Conservation (phyloP, 2,797 vertebrate genomes). For the Muscicapa striata region DNA sequence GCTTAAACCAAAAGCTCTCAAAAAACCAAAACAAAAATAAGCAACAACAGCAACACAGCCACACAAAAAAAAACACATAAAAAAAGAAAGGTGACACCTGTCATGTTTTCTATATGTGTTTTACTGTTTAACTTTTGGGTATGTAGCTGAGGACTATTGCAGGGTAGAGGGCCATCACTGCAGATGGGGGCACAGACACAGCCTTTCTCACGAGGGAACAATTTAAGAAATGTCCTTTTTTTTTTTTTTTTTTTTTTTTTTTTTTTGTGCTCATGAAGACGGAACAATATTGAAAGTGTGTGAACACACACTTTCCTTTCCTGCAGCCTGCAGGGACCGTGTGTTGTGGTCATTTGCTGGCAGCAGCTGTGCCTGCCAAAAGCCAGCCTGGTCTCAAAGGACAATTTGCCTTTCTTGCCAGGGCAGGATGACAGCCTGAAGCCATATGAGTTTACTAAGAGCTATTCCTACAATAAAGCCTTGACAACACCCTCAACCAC, state of each 20-base stretch:
- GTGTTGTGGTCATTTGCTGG: fast-evolving
- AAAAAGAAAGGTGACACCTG: background rate
- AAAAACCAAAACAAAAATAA: background rate
- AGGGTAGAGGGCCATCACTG: too few relatives aligned
- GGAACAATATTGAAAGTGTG: background rate
- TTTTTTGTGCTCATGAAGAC: background rate
- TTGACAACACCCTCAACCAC: background rate
- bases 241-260: too few relatives aligned
- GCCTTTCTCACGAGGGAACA: background rate
- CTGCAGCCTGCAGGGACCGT: background rate
- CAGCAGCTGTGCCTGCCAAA: background rate
- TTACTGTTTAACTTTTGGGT: background rate
- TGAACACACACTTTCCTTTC: background rate
- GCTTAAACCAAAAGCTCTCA: background rate
- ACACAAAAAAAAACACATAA: too few relatives aligned
- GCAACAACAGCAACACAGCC: background rate
- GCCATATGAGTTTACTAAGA: fast-evolving
- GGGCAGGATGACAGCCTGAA: background rate
- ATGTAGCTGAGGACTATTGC: background rate
- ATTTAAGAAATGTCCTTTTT: background rate
- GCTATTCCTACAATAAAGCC: background rate
- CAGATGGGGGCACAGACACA: background rate
- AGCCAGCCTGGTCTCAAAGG: background rate
- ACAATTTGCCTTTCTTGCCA: background rate
- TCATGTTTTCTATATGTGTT: background rate